These are phyloP conservation scores for Prosopocoilus inquinatus DNA, from an alignment of 2,888 invertebrate species.

Conservation along the genomic window DNA sequence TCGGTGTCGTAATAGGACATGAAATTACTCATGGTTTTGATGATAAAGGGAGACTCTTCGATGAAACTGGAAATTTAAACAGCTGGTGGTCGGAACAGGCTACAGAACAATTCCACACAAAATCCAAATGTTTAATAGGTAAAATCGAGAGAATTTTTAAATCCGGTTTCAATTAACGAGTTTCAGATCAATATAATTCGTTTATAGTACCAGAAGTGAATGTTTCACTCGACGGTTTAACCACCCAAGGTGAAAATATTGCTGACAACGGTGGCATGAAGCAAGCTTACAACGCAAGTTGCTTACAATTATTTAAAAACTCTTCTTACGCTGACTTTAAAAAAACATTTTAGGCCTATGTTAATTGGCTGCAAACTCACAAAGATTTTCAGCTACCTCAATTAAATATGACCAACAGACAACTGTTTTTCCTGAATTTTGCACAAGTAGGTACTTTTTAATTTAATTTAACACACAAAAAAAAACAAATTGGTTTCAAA, in stretches of 20 bases:
- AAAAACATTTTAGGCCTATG: slow-evolving; percentile 62
- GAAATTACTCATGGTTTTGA: slow-evolving; percentile 92
- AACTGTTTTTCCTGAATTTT: slow-evolving; percentile 88
- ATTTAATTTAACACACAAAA: neutral
- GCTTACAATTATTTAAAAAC: neutral
- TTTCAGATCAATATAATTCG: slow-evolving; percentile 73
- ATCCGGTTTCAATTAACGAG: neutral
- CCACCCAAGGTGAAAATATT: slow-evolving; percentile 89
- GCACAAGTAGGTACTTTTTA: slow-evolving; percentile 60
- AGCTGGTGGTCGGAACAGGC: slow-evolving; percentile 81
- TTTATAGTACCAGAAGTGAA: slow-evolving; percentile 80
- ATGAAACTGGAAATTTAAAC: slow-evolving; percentile 85
- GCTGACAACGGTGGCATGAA: slow-evolving; percentile 96
- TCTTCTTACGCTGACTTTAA: neutral
- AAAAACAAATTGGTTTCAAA: neutral
- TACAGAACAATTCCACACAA: slow-evolving; percentile 69
- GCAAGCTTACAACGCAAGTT: slow-evolving; percentile 66
- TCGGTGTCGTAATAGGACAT: slow-evolving; percentile 91
- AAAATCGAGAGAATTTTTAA: neutral
- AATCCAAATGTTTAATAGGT: slow-evolving; percentile 72
- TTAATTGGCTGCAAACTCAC: slow-evolving; percentile 64
- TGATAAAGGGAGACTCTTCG: slow-evolving; percentile 88
- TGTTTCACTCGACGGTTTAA: slow-evolving; percentile 71
- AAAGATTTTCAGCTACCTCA: slow-evolving; percentile 65
- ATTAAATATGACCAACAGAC: slow-evolving; percentile 72